A percentile compares a stretch with the other conserved stretches of the same genome.
Evolutionary conservation across 1,140 invertebrate genomes (phyloP).

Genomic region (Heterodera schachtii): DNA sequence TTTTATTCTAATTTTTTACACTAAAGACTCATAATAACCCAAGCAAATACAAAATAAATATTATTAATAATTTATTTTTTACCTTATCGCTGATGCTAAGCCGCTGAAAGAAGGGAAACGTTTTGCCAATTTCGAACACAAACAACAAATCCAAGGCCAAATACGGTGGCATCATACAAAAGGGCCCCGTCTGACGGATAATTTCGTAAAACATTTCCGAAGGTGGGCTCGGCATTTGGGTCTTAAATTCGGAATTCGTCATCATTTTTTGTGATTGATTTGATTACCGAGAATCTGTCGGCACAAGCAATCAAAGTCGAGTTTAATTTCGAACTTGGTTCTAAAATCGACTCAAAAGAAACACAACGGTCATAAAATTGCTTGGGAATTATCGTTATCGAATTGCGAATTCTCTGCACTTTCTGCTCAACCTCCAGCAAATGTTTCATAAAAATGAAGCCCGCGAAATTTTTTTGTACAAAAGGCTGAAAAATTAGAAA

Average conservation of each 20-base stretch:
- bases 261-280: background rate
- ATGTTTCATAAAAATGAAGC: background rate
- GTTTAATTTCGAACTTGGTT: background rate
- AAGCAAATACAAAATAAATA: too few relatives aligned
- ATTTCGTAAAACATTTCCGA: background rate
- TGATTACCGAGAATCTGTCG: background rate
- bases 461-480: background rate
- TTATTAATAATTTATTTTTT: background rate
- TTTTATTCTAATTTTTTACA: too few relatives aligned
- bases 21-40: too few relatives aligned
- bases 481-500: too few relatives aligned
- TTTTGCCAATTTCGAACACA: too few relatives aligned
- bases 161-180: background rate
- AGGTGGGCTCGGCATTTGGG: background rate
- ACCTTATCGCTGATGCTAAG: constrained; percentile 5
- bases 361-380: background rate
- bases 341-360: background rate
- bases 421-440: background rate
- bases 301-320: background rate
- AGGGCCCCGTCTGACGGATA: background rate
- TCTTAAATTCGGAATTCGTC: background rate
- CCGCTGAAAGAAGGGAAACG: background rate
- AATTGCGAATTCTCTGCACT: background rate
- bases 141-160: background rate
- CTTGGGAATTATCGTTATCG: background rate